phyloP scores from a whole-genome alignment of 2,888 invertebrate genomes.

The Apamea sordens region DNA sequence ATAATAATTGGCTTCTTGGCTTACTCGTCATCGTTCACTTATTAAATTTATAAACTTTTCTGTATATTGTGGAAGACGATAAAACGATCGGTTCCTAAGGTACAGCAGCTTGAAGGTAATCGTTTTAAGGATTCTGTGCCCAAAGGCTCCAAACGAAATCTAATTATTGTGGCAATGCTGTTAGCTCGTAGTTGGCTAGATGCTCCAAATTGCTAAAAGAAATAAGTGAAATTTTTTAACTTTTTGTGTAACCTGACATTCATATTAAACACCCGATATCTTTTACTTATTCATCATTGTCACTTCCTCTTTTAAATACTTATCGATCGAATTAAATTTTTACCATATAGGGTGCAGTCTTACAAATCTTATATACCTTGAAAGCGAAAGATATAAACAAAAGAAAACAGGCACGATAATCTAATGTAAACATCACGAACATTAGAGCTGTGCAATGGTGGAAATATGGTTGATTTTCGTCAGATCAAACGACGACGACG shows the following conservation, averaged over 20 bases:
- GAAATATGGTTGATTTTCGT: neutral
- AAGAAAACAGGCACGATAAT: neutral
- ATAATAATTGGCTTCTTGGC: constrained; percentile 2
- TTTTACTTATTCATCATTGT: constrained; percentile 3
- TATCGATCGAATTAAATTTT: neutral
- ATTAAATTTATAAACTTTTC: constrained; percentile 13
- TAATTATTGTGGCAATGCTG: constrained; percentile 23
- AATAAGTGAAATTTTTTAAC: neutral
- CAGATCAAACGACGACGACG: neutral
- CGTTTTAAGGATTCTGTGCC: constrained; percentile 14
- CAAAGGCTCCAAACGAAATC: constrained; percentile 23
- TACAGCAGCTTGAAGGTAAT: constrained; percentile 16
- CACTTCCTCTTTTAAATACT: neutral
- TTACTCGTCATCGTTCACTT: constrained; percentile 19
- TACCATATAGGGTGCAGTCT: neutral
- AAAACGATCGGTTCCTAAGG: neutral
- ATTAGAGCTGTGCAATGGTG: neutral
- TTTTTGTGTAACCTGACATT: constrained; percentile 4
- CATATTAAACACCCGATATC: neutral
- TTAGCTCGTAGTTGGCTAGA: constrained; percentile 4
- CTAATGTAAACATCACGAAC: neutral
- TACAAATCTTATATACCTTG: neutral
- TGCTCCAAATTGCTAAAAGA: neutral
- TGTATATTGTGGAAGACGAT: neutral
- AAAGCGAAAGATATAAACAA: neutral